These are phyloP conservation scores for Discoglossus pictus DNA, from an alignment of 2,797 vertebrate genomes.

Conservation along the genomic window DNA sequence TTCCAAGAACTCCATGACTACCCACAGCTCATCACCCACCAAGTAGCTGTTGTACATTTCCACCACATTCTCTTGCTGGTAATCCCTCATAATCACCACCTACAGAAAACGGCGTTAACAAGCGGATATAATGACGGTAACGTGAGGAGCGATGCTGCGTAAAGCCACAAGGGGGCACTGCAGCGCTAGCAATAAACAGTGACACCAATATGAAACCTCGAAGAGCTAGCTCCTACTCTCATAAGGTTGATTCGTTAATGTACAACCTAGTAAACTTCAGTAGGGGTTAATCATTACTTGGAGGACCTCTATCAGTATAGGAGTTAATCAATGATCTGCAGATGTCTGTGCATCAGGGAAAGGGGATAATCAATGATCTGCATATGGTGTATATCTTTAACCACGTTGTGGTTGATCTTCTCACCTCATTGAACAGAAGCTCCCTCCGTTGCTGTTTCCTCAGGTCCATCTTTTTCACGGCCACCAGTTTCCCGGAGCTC, in stretches of 20 bases:
- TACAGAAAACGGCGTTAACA: slow-evolving; percentile 59
- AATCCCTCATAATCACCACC: slow-evolving; percentile 97
- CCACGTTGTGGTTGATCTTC: too few species aligned
- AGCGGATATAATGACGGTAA: neutral
- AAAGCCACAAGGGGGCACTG: slow-evolving; percentile 6
- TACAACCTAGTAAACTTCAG: too few species aligned
- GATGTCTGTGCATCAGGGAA: too few species aligned
- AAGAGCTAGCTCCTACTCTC: too few species aligned
- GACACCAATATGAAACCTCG: too few species aligned
- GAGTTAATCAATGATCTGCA: too few species aligned
- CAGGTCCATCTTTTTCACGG: slow-evolving; percentile 96
- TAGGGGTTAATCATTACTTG: too few species aligned
- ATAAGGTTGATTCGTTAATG: too few species aligned
- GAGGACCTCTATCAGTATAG: too few species aligned
- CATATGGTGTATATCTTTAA: too few species aligned
- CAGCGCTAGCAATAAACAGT: too few species aligned
- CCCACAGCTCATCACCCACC: slow-evolving; percentile 95
- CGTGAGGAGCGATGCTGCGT: neutral
- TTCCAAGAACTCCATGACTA: slow-evolving; percentile 97
- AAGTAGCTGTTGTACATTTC: slow-evolving; percentile 98
- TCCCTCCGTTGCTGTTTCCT: slow-evolving; percentile 91
- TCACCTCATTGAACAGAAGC: slow-evolving; percentile 92
- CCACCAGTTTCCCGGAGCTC: slow-evolving; percentile 86
- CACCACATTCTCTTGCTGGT: slow-evolving; percentile 96
- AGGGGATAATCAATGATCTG: too few species aligned